Evolutionary conservation across 2,113 vertebrate species (phyloP), one percentile per base, ranked within the genome.

Genomic region (Typhlomys cinereus): DNA sequence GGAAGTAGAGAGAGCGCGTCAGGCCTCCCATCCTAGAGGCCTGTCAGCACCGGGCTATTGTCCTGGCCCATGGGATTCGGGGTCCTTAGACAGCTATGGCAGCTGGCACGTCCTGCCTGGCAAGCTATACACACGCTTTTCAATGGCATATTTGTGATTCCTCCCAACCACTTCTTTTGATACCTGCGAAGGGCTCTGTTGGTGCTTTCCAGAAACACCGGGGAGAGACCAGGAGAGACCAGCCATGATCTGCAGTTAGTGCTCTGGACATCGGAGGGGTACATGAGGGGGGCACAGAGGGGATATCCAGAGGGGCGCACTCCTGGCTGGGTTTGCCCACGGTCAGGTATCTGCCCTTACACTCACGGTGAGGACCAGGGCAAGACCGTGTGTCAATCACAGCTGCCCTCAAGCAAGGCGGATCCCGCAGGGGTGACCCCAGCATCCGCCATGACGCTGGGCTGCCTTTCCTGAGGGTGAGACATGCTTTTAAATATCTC

Each of bases 161-260:
- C 17, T 85, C 67, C 74, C 50, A n/a, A 5, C 4, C 46, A 20
- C 36, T 18, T 48, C 52, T 39, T 79, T 50, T 31, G 44, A 13
- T 29, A 12, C 34, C 9, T 44, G 62, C 11, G 1, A 12, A 31
- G 73, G n/a, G 10, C 46, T 54, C 52, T 12, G 52, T 54, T 54
- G 52, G 15, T 9, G 52, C 9, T 57, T 4, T 17, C 59, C 59
- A 21, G n/a, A n/a, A n/a, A n/a, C n/a, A n/a, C n/a, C n/a, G n/a
- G n/a, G n/a, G n/a, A n/a, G n/a, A n/a, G n/a, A n/a, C n/a, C n/a
- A n/a, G n/a, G n/a, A n/a, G n/a, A n/a, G n/a, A n/a, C n/a, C n/a
- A n/a, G n/a, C 8, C 14, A 10, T 12, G 1, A 2, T 0, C 15
- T 17, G 1, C 29, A 50, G 13, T 11, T 52, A 61, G 7, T 6